Evolutionary conservation across 2,113 vertebrate species (phyloP).

Genomic region (Mirza zaza): DNA sequence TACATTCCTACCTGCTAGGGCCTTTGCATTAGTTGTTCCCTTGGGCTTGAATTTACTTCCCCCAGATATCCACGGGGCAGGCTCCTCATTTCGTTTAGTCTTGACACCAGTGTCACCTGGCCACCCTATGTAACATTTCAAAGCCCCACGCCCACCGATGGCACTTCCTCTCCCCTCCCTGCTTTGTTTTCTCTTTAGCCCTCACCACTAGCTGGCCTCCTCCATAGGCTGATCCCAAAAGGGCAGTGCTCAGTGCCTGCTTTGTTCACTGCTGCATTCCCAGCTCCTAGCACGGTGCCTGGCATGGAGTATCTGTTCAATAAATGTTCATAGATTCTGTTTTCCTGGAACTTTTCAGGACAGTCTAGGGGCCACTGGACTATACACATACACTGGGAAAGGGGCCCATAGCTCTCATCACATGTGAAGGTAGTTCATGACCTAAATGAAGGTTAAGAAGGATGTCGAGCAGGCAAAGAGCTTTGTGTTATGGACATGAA

Average conservation of each 20-base stretch:
- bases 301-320: not conserved
- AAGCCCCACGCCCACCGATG: not conserved
- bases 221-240: not conserved
- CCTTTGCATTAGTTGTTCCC: not conserved
- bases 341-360: constrained; percentile 14
- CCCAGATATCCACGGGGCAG: not conserved
- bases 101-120: constrained; percentile 37
- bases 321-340: not conserved
- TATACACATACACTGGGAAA: not conserved
- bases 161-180: constrained; percentile 11
- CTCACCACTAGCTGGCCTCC: not conserved
- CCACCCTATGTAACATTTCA: not conserved
- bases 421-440: not conserved
- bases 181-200: constrained; percentile 30
- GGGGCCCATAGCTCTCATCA: not conserved
- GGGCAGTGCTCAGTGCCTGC: not conserved
- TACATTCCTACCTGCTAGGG: not conserved
- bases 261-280: not conserved
- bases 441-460: not conserved
- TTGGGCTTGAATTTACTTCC: not conserved
- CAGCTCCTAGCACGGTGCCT: not conserved
- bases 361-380: not conserved
- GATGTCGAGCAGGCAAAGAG: not conserved
- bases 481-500: not conserved
- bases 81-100: constrained; percentile 52